Base-by-base conservation (phyloP, 2,888 invertebrate genomes). In the Campaea margaritaria region DNA sequence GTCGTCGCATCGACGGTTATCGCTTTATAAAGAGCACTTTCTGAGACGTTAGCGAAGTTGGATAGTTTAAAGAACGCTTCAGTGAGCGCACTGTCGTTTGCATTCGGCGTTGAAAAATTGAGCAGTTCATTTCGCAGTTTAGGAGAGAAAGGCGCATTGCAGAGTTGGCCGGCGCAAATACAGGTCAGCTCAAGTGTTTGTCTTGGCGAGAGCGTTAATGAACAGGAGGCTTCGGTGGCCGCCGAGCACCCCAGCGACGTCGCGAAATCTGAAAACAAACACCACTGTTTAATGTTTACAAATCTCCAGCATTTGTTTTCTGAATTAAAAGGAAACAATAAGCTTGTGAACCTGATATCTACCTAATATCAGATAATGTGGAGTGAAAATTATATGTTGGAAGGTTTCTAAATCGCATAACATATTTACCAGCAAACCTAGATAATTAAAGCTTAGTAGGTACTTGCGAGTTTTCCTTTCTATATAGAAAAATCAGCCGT, bases 101-200 rank as follows among this genome's bases (percentile, higher is more conserved):
- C 75, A 58, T 73, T 79, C 36, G 71, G 59, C 16, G 73, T 73
- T 67, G 81, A 77, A 71, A 86, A 84, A 69, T 86, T 83, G 42
- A 81, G 67, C 44, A 91, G 75, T 65, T 85, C 79, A 61, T 78
- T 78, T 51, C 72, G 78, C 59, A 89, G 67, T 66, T 80, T 69
- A 46, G 65, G 47, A 16, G 83, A 72, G 71, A 86, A 87, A 11
- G 86, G 87, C 58, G 76, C 75, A 74, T 90, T 91, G 81, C 91
- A 91, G 67, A 84, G 79, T 51, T 79, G 73, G 15, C 71, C 75
- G 57, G 69, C 53, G 71, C 91, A 91, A 62, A 81, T 75, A 75
- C 91, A 91, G 60, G 77, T 83, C 69, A 90, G 66, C 67, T 78
- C 72, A 57, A 82, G 72, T 64, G 74, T 77, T 64, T 75, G 77